Percentiles rank a stretch among this genome's conserved stretches.
These are phyloP conservation scores for Lottia scabra DNA, from an alignment of 2,888 invertebrate species.

Conservation along the genomic window DNA sequence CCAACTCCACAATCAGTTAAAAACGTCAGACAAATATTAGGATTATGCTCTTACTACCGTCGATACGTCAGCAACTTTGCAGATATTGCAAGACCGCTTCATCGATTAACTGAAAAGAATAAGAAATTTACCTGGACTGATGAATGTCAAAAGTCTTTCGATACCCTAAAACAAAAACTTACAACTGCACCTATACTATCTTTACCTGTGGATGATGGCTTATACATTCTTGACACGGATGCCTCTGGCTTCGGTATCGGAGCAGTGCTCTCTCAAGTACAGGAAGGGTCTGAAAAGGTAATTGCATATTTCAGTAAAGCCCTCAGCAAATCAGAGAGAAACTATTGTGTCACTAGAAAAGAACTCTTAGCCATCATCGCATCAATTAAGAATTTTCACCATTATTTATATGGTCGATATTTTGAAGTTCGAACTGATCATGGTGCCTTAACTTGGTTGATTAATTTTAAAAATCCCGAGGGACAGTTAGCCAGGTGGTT, in stretches of 20 bases:
- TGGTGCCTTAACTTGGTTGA: too few relatives aligned
- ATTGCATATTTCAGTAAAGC: constrained; percentile 7
- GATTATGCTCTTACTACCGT: neutral
- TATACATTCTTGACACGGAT: too few relatives aligned
- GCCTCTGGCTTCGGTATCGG: too few relatives aligned
- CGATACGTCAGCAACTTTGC: constrained; percentile 32
- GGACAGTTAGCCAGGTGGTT: too few relatives aligned
- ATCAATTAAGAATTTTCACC: neutral
- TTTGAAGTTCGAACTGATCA: too few relatives aligned
- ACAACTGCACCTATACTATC: constrained; percentile 19
- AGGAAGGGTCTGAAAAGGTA: constrained; percentile 3
- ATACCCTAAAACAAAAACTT: constrained; percentile 15
- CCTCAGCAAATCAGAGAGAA: constrained; percentile 1
- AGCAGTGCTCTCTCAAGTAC: constrained; percentile 4
- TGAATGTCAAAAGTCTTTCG: too few relatives aligned
- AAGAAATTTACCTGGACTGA: constrained; percentile 30
- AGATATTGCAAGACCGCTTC: constrained; percentile 32
- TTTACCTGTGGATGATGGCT: too few relatives aligned
- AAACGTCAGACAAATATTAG: neutral
- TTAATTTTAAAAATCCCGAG: too few relatives aligned
- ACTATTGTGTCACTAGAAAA: constrained; percentile 9
- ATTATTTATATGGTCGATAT: too few relatives aligned
- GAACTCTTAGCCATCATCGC: neutral
- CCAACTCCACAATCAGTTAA: neutral
- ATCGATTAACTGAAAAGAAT: constrained; percentile 21